Base-by-base conservation (phyloP, 2,113 vertebrate species). In the Cygnus atratus region DNA sequence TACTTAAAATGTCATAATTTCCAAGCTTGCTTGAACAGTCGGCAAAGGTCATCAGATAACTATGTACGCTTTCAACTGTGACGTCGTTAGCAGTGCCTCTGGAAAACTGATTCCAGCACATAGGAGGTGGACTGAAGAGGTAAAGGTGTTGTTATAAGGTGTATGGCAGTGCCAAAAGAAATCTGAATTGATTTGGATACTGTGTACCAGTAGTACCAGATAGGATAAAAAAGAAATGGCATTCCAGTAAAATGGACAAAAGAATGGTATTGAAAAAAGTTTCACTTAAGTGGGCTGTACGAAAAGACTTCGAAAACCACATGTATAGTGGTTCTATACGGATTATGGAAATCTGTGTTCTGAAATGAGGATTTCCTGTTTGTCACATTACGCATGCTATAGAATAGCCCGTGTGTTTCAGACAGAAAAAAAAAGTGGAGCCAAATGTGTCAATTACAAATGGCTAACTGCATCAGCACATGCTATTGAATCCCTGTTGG, bases 61-160 rank as follows among this genome's bases (percentile, higher is more conserved):
- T 58, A 11, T 0, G 1, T 68, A 15, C 26, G 22, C 31, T 24
- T 78, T 66, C n/a, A 59, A 2, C 14, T 2, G 1, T 0, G 0
- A 22, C 54, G 41, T 28, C 77, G 28, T 41, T 62, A 54, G 48
- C 19, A 39, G 7, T 55, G 11, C 29, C 15, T 55, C 44, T 39
- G 1, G 59, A 75, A 84, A 88, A 77, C n/a, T 86, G 79, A 77
- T 90, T 44, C 44, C 59, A 77, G 24, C n/a, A 84, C 72, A 58
- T 24, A 55, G 41, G 31, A 92, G 24, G 54, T 43, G 63, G 20
- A 15, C 70, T 84, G 57, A 33, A 57, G 72, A 79, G 29, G 4
- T 24, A 29, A 44, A 31, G 54, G 13, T 76, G 31, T 48, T 84
- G 29, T 70, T 52, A 8, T 3, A 28, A 63, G 29, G 17, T 76